These are phyloP conservation scores for Hydrolagus colliei DNA, from an alignment of 2,797 vertebrate genomes.

Conservation along the genomic window DNA sequence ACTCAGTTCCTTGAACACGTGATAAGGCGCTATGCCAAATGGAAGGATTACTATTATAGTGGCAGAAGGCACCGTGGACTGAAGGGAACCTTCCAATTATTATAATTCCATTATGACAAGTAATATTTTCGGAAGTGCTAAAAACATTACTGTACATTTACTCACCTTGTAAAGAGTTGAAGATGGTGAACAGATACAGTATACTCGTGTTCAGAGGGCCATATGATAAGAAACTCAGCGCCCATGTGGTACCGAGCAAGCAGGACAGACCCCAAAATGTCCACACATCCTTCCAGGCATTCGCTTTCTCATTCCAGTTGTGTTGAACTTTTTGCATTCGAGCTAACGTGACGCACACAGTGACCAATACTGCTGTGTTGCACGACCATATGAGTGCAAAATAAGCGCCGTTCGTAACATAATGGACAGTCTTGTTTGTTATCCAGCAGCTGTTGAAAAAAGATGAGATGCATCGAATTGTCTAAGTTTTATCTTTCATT, in stretches of 20 bases:
- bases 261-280: background rate
- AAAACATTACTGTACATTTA: background rate
- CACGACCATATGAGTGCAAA: background rate
- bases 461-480: background rate
- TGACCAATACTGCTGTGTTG: background rate
- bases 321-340: background rate
- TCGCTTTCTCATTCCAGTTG: background rate
- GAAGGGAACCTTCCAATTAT: no score
- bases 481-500: background rate
- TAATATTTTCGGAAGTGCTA: no score
- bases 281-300: background rate
- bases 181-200: slow-evolving; percentile 7
- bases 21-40: no score
- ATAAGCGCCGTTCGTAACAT: slow-evolving; percentile 23
- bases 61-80: no score
- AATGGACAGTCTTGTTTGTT: background rate
- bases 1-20: no score
- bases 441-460: slow-evolving; percentile 23
- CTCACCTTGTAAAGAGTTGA: slow-evolving; percentile 25
- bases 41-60: no score
- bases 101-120: no score
- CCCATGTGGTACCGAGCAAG: background rate
- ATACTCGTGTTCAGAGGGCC: background rate
- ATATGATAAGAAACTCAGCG: background rate
- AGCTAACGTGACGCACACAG: background rate